phyloP scores from a whole-genome alignment of 2,113 vertebrate species.

The Porphyrio hochstetteri region DNA sequence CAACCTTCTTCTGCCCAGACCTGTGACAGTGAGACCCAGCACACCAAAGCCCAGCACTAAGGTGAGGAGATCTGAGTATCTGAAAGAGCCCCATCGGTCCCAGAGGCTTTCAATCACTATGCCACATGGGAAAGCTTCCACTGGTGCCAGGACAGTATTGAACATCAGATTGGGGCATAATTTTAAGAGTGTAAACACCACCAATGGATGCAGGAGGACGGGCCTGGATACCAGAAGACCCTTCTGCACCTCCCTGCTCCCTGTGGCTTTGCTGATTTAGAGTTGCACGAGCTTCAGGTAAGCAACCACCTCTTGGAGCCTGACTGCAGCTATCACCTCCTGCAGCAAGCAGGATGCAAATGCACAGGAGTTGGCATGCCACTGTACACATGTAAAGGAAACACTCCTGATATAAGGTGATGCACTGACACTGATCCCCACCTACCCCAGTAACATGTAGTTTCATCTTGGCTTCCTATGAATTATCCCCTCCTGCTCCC shows the following conservation, averaged over 20 bases:
- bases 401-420: neutral
- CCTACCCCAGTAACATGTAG: neutral
- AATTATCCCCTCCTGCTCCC: neutral
- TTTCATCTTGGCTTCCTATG: neutral
- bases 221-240: neutral
- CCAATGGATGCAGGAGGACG: neutral
- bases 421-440: neutral
- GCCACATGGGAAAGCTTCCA: neutral
- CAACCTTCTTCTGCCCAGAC: neutral
- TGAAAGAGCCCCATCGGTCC: neutral
- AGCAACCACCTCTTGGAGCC: neutral
- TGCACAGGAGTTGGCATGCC: neutral
- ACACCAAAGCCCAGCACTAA: neutral
- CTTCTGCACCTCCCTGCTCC: neutral
- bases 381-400: neutral
- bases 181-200: neutral
- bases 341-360: neutral
- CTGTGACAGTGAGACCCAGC: neutral
- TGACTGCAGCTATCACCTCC: neutral
- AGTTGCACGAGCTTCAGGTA: neutral
- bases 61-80: neutral
- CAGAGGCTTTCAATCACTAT: neutral
- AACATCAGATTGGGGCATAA: neutral
- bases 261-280: neutral
- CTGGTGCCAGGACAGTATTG: neutral